Evolutionary conservation across 2,888 invertebrate genomes (phyloP).

Genomic region (Vanessa cardui): DNA sequence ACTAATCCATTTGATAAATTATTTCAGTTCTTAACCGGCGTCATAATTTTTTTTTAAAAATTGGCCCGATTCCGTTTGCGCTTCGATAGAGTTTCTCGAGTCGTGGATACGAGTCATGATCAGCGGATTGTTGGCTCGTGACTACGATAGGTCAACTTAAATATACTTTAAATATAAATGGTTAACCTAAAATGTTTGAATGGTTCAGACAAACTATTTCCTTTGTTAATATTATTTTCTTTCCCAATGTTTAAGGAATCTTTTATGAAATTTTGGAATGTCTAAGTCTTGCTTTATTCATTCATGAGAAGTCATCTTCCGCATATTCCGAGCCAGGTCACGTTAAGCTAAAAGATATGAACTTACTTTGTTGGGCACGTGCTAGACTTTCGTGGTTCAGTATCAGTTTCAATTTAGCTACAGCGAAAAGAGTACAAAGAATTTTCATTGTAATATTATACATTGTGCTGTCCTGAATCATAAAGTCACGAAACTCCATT

Average conservation of each 20-base stretch:
- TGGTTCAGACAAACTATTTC: not conserved
- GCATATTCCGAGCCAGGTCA: constrained; percentile 21
- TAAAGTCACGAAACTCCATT: constrained; percentile 25
- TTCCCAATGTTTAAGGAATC: not conserved
- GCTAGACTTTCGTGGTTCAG: constrained; percentile 17
- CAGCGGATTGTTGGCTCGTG: no score
- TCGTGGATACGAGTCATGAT: no score
- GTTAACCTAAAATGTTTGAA: no score
- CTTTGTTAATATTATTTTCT: not conserved
- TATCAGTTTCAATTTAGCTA: constrained; percentile 28
- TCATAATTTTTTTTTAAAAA: no score
- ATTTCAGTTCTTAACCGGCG: no score
- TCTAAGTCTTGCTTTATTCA: not conserved
- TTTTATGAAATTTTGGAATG: not conserved
- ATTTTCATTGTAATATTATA: constrained; percentile 25
- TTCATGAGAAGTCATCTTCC: constrained; percentile 19
- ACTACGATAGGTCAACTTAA: no score
- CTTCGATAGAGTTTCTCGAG: no score
- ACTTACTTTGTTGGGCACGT: constrained; percentile 14
- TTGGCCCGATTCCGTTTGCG: no score
- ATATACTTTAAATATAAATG: no score
- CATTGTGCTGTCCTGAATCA: constrained; percentile 15
- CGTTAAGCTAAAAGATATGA: constrained; percentile 23
- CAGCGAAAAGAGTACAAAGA: constrained; percentile 18
- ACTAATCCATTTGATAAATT: no score